Conservation (phyloP, 1,140 invertebrate species). For the Drosophila dunni region DNA sequence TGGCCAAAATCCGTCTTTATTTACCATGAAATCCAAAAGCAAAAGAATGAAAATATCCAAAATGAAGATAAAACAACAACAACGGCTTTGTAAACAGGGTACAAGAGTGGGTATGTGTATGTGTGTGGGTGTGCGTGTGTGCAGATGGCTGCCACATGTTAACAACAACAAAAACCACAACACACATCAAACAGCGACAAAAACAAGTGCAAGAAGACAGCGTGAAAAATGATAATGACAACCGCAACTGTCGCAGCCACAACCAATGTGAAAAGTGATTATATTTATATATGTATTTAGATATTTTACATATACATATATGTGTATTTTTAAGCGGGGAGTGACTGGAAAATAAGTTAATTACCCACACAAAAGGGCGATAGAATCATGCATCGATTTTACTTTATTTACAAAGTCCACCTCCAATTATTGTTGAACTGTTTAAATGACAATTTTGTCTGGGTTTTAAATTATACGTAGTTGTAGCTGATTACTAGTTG, state of each 20-base stretch:
- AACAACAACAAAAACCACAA: conserved; percentile 42
- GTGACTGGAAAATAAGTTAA: conserved; percentile 48
- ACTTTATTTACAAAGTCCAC: conserved; percentile 20
- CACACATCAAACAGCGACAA: conserved; percentile 34
- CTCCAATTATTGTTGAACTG: background rate
- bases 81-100: background rate
- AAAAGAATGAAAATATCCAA: background rate
- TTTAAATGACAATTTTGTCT: conserved; percentile 21
- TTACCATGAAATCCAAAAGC: no score
- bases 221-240: conserved; percentile 78
- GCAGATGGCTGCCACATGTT: conserved; percentile 42
- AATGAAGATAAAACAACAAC: conserved; percentile 19
- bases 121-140: conserved; percentile 4
- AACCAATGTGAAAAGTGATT: conserved; percentile 71
- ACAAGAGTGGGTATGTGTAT: background rate
- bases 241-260: conserved; percentile 46
- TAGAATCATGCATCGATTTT: conserved; percentile 45
- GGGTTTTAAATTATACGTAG: conserved; percentile 27
- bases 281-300: conserved; percentile 34
- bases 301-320: conserved; percentile 5
- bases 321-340: background rate
- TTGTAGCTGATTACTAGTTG: conserved; percentile 4
- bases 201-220: conserved; percentile 48
- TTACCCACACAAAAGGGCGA: conserved; percentile 45
- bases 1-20: no score